Conservation (phyloP, 2,797 vertebrate genomes). For the Scomberomorus guttatus region DNA sequence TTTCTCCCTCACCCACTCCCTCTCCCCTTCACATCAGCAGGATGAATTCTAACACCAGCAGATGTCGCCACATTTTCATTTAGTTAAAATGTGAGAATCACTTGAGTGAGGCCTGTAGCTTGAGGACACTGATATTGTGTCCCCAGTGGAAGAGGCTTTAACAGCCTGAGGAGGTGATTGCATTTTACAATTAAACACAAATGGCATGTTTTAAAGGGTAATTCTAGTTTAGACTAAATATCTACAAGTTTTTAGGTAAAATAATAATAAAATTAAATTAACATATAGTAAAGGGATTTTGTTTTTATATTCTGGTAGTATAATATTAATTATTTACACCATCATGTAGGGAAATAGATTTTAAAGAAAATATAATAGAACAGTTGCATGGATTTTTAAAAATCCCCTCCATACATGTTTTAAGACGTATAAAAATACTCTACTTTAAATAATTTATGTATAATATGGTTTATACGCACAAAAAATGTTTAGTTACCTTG, state of each 20-base stretch:
- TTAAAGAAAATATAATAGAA: no score
- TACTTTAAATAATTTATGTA: no score
- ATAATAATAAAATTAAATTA: not conserved
- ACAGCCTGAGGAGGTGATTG: no score
- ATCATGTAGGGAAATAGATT: not conserved
- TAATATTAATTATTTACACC: not conserved
- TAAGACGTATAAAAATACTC: no score
- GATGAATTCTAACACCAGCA: slow-evolving; percentile 25
- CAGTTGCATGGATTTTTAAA: no score
- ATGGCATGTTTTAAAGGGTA: no score
- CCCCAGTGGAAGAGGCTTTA: no score
- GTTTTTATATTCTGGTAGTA: not conserved
- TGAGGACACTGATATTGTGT: not conserved
- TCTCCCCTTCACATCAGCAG: not conserved
- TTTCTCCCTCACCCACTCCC: not conserved
- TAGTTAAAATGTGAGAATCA: not conserved
- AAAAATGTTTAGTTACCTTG: no score
- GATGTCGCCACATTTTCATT: slow-evolving; percentile 31
- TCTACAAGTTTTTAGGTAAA: not conserved
- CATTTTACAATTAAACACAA: no score
- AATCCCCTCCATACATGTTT: no score
- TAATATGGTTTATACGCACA: no score
- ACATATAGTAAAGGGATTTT: not conserved
- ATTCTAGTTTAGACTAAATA: not conserved
- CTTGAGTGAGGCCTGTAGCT: not conserved